These are phyloP conservation scores for Pseudomugil tenellus DNA, from an alignment of 2,797 vertebrate species.

Conservation along the genomic window DNA sequence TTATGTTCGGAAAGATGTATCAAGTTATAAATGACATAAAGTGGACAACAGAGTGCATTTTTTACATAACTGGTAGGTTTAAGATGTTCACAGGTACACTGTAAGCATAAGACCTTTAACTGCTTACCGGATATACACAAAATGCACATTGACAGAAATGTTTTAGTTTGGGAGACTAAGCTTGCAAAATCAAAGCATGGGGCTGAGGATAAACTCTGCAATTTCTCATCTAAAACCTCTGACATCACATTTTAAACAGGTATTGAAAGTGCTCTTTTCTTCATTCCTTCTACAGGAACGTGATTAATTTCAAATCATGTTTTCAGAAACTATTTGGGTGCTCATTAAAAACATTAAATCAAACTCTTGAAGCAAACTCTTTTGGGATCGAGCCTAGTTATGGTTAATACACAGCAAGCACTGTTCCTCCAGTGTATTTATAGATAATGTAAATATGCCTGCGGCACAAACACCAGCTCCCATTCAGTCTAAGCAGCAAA, in stretches of 20 bases:
- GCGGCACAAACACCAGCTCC: background rate
- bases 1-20: constrained; percentile 8
- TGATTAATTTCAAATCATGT: background rate
- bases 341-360: constrained; percentile 2
- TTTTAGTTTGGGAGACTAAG: constrained; percentile 36
- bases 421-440: background rate
- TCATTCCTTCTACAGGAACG: background rate
- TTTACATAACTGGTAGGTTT: constrained; percentile 23
- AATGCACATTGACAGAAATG: constrained; percentile 17
- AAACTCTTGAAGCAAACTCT: background rate
- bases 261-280: background rate
- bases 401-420: background rate
- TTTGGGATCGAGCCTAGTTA: background rate
- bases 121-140: constrained; percentile 35
- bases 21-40: constrained; percentile 25
- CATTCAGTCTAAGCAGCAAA: constrained; percentile 5
- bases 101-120: constrained; percentile 36
- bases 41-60: constrained; percentile 11
- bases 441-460: constrained; percentile 11
- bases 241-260: background rate
- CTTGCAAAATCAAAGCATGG: constrained; percentile 22
- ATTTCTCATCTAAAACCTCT: background rate
- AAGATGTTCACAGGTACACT: constrained; percentile 16
- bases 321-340: constrained; percentile 8
- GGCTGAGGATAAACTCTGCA: constrained; percentile 4